phyloP scores from a whole-genome alignment of 1,140 invertebrate genomes.

The Whitmania pigra region DNA sequence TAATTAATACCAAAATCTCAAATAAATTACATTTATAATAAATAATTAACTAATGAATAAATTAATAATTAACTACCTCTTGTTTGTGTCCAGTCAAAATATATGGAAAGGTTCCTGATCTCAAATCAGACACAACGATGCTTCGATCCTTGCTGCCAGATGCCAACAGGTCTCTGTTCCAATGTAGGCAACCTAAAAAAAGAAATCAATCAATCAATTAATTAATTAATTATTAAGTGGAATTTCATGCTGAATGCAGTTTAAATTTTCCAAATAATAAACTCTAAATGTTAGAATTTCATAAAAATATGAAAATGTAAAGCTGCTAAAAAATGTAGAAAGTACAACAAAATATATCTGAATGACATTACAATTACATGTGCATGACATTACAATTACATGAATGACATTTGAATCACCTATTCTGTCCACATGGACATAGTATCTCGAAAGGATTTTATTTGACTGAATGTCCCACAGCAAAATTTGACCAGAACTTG shows the following conservation, averaged over 20 bases:
- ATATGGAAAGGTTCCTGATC: slow-evolving; percentile 1
- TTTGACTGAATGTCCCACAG: slow-evolving; percentile 56
- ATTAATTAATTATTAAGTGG: too few species aligned
- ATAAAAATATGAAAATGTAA: too few species aligned
- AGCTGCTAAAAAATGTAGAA: too few species aligned
- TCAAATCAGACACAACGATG: not conserved
- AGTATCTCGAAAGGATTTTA: not conserved
- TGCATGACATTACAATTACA: not conserved
- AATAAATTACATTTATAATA: too few species aligned
- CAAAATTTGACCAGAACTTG: slow-evolving; percentile 44
- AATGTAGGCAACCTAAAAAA: slow-evolving; percentile 66
- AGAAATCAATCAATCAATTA: too few species aligned
- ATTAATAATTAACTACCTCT: slow-evolving; percentile 77
- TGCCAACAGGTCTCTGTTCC: slow-evolving; percentile 72
- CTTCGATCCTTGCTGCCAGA: slow-evolving; percentile 30
- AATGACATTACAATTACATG: not conserved
- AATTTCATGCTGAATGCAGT: too few species aligned
- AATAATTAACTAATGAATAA: slow-evolving; percentile 88
- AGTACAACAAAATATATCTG: too few species aligned
- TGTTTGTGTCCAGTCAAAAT: slow-evolving; percentile 62
- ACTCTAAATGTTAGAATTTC: too few species aligned
- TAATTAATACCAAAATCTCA: slow-evolving; percentile 52
- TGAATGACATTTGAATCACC: not conserved
- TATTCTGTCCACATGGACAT: not conserved
- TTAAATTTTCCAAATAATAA: too few species aligned